Evolutionary conservation across 2,113 vertebrate species (phyloP), one percentile per base, ranked within the genome.

Genomic region (Aldabrachelys gigantea): DNA sequence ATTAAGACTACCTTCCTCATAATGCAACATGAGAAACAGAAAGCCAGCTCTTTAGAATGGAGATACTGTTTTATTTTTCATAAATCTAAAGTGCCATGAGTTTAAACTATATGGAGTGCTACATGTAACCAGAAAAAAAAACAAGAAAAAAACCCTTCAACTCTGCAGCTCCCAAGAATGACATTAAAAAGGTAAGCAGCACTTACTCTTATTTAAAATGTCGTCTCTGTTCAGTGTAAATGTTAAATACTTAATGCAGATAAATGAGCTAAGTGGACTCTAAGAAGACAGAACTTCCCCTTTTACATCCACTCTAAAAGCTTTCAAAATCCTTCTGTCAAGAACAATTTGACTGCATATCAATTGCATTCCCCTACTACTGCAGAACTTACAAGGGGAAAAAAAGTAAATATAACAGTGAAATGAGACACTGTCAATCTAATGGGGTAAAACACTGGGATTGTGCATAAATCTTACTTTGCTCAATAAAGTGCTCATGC

Each of bases 251-350:
- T 94, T 98, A 98, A 98, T 98, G 95, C 93, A 97, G 98, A 98
- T 91, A 96, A 98, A 98, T 98, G 97, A 98, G 95, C 94, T 95
- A 94, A 96, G 97, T 90, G 95, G 97, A 96, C 93, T 98, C 95
- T 89, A 96, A 10, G n/a, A 98, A 98, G 97, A 97, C 97, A 97
- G 98, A 98, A 96, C 95, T 97, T 98, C 92, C 95, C 94, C 93
- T 88, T 96, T 93, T 97, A 98, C 95, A 98, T 98, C 97, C 82
- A 69, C 82, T 96, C 96, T 96, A 97, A 98, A 98, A 98, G 98
- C 98, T 98, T 98, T 98, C 96, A 97, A 98, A 98, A 98, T 95
- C 93, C 94, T 90, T 96, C 96, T 98, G 98, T 98, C 98, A 98
- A 94, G 94, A 97, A 81, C 80, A 96, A 98, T 98, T 98, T 98